Evolutionary conservation across 2,113 vertebrate genomes (phyloP).

Genomic region (Drymodes brunneopygia): DNA sequence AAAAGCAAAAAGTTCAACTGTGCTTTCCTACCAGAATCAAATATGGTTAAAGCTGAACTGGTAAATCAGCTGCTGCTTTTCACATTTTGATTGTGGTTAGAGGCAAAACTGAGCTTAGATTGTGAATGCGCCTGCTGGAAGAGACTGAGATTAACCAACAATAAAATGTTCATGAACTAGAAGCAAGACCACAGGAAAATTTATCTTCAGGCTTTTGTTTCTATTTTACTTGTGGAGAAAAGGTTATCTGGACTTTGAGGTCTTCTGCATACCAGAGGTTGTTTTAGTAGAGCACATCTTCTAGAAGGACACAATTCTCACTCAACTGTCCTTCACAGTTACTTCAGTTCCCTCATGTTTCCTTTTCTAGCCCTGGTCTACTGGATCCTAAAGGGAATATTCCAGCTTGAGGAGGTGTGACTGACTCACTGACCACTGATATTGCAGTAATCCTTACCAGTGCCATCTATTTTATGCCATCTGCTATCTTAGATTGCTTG

Average conservation of each 20-base stretch:
- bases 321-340: not conserved
- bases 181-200: not conserved
- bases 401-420: not conserved
- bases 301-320: not conserved
- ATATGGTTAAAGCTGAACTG: not conserved
- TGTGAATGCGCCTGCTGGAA: not conserved
- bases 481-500: not conserved
- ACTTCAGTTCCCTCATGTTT: not conserved
- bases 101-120: not conserved
- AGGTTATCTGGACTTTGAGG: not conserved
- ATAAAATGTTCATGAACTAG: not conserved
- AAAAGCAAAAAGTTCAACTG: not conserved
- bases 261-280: not conserved
- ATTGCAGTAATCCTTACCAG: not conserved
- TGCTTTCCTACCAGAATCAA: not conserved
- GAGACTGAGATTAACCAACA: not conserved
- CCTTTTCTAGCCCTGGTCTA: not conserved
- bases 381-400: not conserved
- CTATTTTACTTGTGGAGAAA: not conserved
- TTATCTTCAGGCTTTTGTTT: not conserved
- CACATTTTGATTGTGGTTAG: not conserved
- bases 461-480: not conserved
- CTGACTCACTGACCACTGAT: not conserved
- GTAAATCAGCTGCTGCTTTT: not conserved
- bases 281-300: not conserved